Base-by-base conservation (phyloP, 2,888 invertebrate species). In the Entomobrya multifasciata region DNA sequence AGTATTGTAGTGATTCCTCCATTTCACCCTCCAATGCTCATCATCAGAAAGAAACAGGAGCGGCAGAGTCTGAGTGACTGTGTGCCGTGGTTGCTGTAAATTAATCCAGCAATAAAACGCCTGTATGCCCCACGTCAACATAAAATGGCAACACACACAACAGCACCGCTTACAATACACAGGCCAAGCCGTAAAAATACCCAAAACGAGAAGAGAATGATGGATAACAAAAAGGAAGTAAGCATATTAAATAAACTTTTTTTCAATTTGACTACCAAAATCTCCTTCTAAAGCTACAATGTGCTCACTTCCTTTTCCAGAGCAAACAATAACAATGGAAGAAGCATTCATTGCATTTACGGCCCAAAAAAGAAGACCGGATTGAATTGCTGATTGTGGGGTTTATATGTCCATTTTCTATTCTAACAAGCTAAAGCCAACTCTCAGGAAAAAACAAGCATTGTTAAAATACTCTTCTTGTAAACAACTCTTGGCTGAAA, bases 301-400 rank as follows among this genome's bases (percentile, higher is more conserved):
- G 74, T 55, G 27, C 55, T 36, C 74, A 74, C 52, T 77, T 77
- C 77, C 77, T 77, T 77, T 77, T 77, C 77, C 77, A 77, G 77
- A 77, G 36, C 27, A 41, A 25, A 44, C 57, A 77, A 41, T 30
- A 60, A 77, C 41, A 41, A 57, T 17, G n/a, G 36, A 15, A 15
- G 15, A 52, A 4, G 17, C 52, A 36, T 36, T 8, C 36, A 62
- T 65, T 36, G 52, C n/a, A 52, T 4, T 4, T 4, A 52, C 15
- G 13, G 13, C 52, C 52, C 17, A 20, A n/a, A 36, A 17, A n/a
- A 17, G 25, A 36, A 57, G 15, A 41, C 77, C 8, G 22, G 77
- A 44, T 60, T 62, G 30, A 62, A 62, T 15, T 62, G 36, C 8
- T 36, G 36, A 36, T 36, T 36, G 36, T 55, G 52, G 30, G n/a